Percentiles rank a stretch among this genome's conserved stretches.
These are phyloP conservation scores for Nomada ruficornis DNA, from an alignment of 2,888 invertebrate species.

Conservation along the genomic window DNA sequence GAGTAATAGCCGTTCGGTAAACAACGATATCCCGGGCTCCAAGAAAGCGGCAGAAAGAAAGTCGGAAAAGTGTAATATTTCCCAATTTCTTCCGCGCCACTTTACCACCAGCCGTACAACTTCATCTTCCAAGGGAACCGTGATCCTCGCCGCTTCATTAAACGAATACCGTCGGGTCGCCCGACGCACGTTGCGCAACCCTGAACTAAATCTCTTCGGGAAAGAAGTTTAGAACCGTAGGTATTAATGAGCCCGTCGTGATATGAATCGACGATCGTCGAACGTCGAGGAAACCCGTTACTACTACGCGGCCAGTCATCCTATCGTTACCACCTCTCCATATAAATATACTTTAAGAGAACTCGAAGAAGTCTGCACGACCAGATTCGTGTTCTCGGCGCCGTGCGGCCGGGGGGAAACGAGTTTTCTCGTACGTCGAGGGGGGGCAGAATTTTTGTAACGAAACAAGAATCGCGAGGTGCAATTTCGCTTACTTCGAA, in stretches of 20 bases:
- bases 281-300: slow-evolving; percentile 24
- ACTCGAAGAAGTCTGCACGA: neutral
- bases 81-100: too few relatives aligned
- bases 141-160: neutral
- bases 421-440: neutral
- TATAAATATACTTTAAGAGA: slow-evolving; percentile 21
- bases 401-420: neutral
- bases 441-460: neutral
- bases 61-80: too few relatives aligned
- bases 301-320: neutral
- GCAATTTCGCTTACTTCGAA: slow-evolving; percentile 32
- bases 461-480: slow-evolving; percentile 10
- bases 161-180: neutral
- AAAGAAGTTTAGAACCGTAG: neutral
- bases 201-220: slow-evolving; percentile 1
- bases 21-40: too few relatives aligned
- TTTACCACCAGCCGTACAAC: too few relatives aligned
- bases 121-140: too few relatives aligned
- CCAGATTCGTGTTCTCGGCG: slow-evolving; percentile 4
- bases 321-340: neutral
- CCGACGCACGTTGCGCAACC: slow-evolving; percentile 28
- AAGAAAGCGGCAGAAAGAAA: too few relatives aligned
- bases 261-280: slow-evolving; percentile 8
- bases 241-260: slow-evolving; percentile 26
- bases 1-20: too few relatives aligned